Evolutionary conservation across 2,888 invertebrate species (phyloP).

Genomic region (Nebria brevicollis): DNA sequence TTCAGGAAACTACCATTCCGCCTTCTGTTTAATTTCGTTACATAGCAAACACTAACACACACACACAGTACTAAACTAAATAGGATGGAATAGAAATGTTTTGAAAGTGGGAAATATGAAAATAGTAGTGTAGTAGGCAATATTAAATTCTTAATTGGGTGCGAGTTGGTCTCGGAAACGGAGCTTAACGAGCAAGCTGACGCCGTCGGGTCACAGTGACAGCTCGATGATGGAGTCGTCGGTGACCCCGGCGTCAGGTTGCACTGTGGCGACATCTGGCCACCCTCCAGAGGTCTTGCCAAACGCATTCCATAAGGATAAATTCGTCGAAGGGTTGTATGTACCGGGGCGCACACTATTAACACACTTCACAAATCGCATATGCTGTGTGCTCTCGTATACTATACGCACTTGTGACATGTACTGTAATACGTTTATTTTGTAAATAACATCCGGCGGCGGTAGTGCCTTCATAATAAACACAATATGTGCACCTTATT

Average conservation of each 20-base stretch:
- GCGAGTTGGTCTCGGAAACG: neutral
- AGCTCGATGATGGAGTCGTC: conserved; percentile 58
- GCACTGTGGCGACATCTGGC: conserved; percentile 56
- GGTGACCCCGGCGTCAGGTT: conserved; percentile 57
- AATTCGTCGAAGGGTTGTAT: conserved; percentile 46
- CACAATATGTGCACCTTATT: neutral
- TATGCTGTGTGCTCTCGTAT: neutral
- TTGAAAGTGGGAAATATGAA: too few species aligned
- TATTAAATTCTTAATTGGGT: conserved; percentile 44
- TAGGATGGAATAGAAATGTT: too few species aligned
- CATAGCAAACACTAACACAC: neutral
- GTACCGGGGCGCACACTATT: conserved; percentile 7
- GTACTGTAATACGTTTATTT: conserved; percentile 12
- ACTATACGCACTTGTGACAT: conserved; percentile 16
- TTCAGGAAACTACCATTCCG: conserved; percentile 59
- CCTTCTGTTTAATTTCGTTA: conserved; percentile 8
- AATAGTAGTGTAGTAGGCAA: neutral
- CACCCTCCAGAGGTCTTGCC: conserved; percentile 22
- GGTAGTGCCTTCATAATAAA: conserved; percentile 9
- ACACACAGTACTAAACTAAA: too few species aligned
- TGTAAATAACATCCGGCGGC: neutral
- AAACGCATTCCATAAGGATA: conserved; percentile 34
- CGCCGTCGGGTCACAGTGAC: conserved; percentile 54
- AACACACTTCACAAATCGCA: conserved; percentile 11
- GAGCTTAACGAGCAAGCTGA: conserved; percentile 59